phyloP scores from a whole-genome alignment of 2,888 invertebrate genomes.

The Tortricodes alternella region DNA sequence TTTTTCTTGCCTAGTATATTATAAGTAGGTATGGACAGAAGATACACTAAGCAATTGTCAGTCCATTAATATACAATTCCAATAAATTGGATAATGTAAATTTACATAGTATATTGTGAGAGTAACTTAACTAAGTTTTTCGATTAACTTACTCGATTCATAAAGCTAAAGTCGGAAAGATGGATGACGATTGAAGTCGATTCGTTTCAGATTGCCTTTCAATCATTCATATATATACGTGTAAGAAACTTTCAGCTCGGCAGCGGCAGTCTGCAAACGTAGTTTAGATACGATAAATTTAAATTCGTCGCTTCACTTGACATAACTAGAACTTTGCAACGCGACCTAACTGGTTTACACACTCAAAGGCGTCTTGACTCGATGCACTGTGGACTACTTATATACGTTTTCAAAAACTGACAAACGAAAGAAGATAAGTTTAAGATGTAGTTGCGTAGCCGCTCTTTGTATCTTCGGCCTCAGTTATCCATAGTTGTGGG shows the following conservation, averaged over 20 bases:
- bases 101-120: background rate
- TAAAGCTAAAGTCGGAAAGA: background rate
- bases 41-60: background rate
- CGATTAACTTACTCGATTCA: background rate
- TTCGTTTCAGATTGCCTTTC: background rate
- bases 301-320: slow-evolving; percentile 41
- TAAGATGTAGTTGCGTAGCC: slow-evolving; percentile 24
- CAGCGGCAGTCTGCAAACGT: slow-evolving; percentile 22
- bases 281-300: slow-evolving; percentile 38
- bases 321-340: slow-evolving; percentile 39
- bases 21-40: background rate
- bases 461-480: slow-evolving; percentile 38
- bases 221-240: background rate
- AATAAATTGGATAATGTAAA: background rate
- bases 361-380: slow-evolving; percentile 40
- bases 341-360: slow-evolving; percentile 42
- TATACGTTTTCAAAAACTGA: slow-evolving; percentile 34
- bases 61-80: background rate
- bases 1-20: background rate
- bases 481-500: slow-evolving; percentile 42
- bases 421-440: slow-evolving; percentile 34
- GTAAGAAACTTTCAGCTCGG: slow-evolving; percentile 5
- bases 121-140: background rate
- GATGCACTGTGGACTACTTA: slow-evolving; percentile 12
- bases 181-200: background rate